Evolutionary conservation across 2,888 invertebrate genomes (phyloP).

Genomic region (Thelaira solivaga): DNA sequence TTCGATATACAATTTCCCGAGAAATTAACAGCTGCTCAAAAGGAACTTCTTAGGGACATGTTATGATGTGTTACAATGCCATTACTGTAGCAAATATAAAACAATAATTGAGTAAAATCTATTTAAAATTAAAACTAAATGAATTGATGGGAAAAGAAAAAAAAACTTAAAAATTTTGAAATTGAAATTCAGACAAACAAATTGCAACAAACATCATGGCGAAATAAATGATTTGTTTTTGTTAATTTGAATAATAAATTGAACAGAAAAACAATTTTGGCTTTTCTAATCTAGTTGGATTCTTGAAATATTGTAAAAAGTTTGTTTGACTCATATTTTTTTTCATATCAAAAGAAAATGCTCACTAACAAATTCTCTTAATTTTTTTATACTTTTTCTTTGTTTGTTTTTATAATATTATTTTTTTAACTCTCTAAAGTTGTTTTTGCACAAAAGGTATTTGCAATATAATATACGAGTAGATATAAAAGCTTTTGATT

Average conservation of each 20-base stretch:
- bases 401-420: neutral
- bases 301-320: neutral
- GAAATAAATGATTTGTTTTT: too few species aligned
- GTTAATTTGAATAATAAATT: too few species aligned
- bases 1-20: slow-evolving; percentile 98
- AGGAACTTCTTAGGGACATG: slow-evolving; percentile 93
- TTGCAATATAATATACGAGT: too few species aligned
- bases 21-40: slow-evolving; percentile 86
- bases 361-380: slow-evolving; percentile 48
- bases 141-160: neutral
- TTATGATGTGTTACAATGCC: slow-evolving; percentile 79
- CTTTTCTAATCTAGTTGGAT: too few species aligned
- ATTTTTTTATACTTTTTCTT: slow-evolving; percentile 9
- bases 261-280: too few species aligned
- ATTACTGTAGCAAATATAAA: slow-evolving; percentile 3
- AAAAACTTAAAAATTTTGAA: neutral
- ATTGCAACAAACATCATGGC: too few species aligned
- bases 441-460: neutral
- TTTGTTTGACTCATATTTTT: slow-evolving; percentile 21
- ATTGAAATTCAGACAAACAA: too few species aligned
- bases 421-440: slow-evolving; percentile 13
- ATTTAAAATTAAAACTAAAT: slow-evolving; percentile 10
- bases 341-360: slow-evolving; percentile 33
- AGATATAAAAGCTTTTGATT: too few species aligned
- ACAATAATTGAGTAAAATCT: slow-evolving; percentile 1